Percentiles rank a stretch among this genome's conserved stretches.
phyloP scores from a whole-genome alignment of 2,113 vertebrate genomes.

The Pangasianodon hypophthalmus region DNA sequence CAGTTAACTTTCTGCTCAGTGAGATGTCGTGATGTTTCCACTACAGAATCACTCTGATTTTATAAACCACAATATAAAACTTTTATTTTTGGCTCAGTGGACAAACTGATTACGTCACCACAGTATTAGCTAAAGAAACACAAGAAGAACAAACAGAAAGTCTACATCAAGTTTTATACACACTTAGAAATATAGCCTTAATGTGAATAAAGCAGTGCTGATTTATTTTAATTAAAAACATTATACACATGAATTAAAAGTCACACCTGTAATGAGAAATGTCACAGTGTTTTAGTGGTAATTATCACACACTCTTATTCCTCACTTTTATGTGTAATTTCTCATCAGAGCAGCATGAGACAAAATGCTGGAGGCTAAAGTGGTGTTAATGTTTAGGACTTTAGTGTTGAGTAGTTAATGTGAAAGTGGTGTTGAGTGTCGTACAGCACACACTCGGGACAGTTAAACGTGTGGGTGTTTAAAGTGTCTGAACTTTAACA shows the following conservation, averaged over 20 bases:
- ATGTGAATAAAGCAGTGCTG: neutral
- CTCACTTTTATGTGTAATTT: neutral
- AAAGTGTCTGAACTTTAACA: neutral
- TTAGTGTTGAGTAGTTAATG: neutral
- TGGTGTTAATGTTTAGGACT: neutral
- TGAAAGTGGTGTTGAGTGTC: neutral
- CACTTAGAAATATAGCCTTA: neutral
- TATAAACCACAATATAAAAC: neutral
- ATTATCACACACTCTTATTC: neutral
- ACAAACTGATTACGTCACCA: neutral
- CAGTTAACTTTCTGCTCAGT: neutral
- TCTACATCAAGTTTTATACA: neutral
- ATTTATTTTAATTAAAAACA: neutral
- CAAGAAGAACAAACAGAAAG: neutral
- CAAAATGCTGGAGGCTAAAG: neutral
- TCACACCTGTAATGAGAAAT: neutral
- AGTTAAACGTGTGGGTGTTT: neutral
- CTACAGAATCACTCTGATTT: neutral
- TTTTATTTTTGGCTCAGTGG: neutral
- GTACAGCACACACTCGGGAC: neutral
- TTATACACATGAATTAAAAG: neutral
- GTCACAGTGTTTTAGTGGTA: neutral
- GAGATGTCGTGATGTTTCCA: neutral
- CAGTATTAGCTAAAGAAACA: neutral
- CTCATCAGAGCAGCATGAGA: neutral